phyloP scores from a whole-genome alignment of 2,888 invertebrate species.

The Diaphora mendica region DNA sequence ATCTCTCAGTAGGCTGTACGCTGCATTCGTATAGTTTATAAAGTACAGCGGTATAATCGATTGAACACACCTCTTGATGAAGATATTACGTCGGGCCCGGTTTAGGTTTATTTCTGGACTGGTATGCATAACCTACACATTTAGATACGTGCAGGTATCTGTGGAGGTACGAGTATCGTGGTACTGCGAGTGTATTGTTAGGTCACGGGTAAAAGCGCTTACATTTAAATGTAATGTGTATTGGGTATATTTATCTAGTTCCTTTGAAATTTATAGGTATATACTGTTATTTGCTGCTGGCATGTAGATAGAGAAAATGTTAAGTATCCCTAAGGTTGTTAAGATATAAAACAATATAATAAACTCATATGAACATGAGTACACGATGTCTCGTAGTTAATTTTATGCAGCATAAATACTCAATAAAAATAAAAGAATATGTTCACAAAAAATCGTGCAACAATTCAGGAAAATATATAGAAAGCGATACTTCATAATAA shows the following conservation, averaged over 20 bases:
- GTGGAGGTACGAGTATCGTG: slow-evolving; percentile 13
- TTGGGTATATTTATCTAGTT: slow-evolving; percentile 37
- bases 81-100: slow-evolving; percentile 78
- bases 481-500: slow-evolving; percentile 61
- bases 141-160: slow-evolving; percentile 37
- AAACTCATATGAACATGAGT: background rate
- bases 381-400: background rate
- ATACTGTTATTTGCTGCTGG: slow-evolving; percentile 1
- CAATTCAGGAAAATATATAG: slow-evolving; percentile 37
- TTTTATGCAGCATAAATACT: background rate
- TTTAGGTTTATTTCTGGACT: slow-evolving; percentile 77
- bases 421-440: slow-evolving; percentile 10
- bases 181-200: slow-evolving; percentile 39
- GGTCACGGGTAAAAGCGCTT: slow-evolving; percentile 45
- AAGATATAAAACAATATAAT: too few species aligned
- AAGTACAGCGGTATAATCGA: slow-evolving; percentile 75
- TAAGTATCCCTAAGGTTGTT: background rate
- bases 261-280: slow-evolving; percentile 38
- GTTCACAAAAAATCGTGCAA: slow-evolving; percentile 20
- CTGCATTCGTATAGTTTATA: slow-evolving; percentile 52
- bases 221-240: slow-evolving; percentile 37
- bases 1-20: slow-evolving; percentile 42
- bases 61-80: slow-evolving; percentile 83
- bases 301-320: background rate
- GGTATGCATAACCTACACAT: slow-evolving; percentile 56